A percentile compares a stretch with the other conserved stretches of the same genome.
Conservation (phyloP, 1,140 invertebrate species). For the Orussus abietinus region DNA sequence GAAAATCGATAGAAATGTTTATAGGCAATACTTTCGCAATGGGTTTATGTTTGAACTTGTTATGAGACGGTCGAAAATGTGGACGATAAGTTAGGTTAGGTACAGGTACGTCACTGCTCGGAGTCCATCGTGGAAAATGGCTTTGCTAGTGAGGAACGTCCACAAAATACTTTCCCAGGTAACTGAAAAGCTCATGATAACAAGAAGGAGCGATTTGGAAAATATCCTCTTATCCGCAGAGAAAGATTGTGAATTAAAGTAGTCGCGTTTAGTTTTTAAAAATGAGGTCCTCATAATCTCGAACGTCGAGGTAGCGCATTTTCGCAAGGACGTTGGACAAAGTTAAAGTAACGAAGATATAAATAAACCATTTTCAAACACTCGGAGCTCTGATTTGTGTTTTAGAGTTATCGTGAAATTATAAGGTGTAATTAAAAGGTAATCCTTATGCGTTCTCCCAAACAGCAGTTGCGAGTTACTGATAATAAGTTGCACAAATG, state of each 20-base stretch:
- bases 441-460: too few species aligned
- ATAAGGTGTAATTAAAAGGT: too few species aligned
- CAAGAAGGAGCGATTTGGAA: too few species aligned
- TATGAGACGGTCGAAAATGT: too few species aligned
- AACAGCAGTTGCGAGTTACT: too few species aligned
- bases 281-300: conserved; percentile 5
- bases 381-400: background rate
- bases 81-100: too few species aligned
- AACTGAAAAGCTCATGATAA: conserved; percentile 16
- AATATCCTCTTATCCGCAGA: too few species aligned
- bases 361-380: conserved; percentile 3
- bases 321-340: background rate
- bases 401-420: conserved; percentile 3
- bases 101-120: too few species aligned
- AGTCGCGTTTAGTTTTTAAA: background rate
- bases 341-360: background rate
- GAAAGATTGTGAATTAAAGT: conserved; percentile 5
- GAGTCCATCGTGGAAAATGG: conserved; percentile 42
- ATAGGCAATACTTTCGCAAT: too few species aligned
- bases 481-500: too few species aligned
- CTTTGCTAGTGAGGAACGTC: conserved; percentile 44
- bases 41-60: too few species aligned
- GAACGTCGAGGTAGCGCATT: background rate
- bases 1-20: too few species aligned
- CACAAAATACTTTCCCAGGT: conserved; percentile 46